phyloP scores from a whole-genome alignment of 2,113 vertebrate genomes.

The Ivindomyrus marchei region DNA sequence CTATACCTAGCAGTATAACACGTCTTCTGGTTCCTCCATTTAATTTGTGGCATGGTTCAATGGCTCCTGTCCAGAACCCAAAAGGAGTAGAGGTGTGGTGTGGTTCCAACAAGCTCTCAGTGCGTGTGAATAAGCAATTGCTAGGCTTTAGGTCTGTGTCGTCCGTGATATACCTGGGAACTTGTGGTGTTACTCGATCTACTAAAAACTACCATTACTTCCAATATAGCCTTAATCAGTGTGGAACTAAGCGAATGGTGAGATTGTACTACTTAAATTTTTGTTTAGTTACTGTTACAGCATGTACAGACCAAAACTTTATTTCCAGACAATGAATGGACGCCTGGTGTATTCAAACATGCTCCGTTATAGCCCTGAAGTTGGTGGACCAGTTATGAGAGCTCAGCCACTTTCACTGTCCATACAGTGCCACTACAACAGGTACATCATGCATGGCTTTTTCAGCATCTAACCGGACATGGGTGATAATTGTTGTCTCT shows the following conservation, averaged over 20 bases:
- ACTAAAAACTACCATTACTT: slow-evolving; percentile 22
- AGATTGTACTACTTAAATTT: not conserved
- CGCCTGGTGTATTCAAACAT: slow-evolving; percentile 45
- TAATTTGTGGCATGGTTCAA: not conserved
- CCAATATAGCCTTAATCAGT: slow-evolving; percentile 26
- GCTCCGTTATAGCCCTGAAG: slow-evolving; percentile 37
- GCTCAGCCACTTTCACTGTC: slow-evolving; percentile 37
- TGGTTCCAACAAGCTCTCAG: slow-evolving; percentile 28
- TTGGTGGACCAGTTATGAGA: slow-evolving; percentile 40
- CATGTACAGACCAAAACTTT: not conserved
- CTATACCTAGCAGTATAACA: slow-evolving; percentile 15
- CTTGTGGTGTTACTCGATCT: slow-evolving; percentile 23
- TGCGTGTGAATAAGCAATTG: slow-evolving; percentile 25
- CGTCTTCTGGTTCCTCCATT: slow-evolving; percentile 26
- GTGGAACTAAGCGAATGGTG: slow-evolving; percentile 26
- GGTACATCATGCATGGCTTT: slow-evolving; percentile 32
- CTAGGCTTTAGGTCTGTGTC: slow-evolving; percentile 17
- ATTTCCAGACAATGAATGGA: slow-evolving; percentile 40
- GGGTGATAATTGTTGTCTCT: not conserved
- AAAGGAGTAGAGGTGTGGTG: slow-evolving; percentile 37
- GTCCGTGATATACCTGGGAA: slow-evolving; percentile 26
- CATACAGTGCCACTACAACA: slow-evolving; percentile 51
- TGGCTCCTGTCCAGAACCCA: slow-evolving; percentile 8
- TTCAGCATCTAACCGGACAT: too few species aligned
- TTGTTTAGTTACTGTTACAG: not conserved